phyloP scores from a whole-genome alignment of 2,888 invertebrate species.

The Smittia aterrima region DNA sequence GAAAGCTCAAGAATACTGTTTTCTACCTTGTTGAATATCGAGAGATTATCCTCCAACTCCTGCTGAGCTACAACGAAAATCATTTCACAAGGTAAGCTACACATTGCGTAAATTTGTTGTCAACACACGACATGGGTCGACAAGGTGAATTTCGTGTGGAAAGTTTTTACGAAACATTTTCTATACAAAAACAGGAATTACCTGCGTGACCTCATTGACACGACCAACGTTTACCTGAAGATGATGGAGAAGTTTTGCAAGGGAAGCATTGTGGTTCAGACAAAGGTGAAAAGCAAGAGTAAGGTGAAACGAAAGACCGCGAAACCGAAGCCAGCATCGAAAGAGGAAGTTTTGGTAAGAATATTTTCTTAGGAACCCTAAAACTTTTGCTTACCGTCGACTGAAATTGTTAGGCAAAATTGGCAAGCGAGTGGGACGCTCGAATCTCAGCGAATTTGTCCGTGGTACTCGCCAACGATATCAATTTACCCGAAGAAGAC shows the following conservation, averaged over 20 bases:
- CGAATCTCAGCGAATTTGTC: conserved; percentile 60
- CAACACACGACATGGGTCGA: not conserved
- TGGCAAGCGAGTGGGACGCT: conserved; percentile 66
- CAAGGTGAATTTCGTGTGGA: not conserved
- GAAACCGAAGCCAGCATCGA: conserved; percentile 7
- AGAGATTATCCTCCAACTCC: conserved; percentile 77
- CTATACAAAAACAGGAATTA: conserved; percentile 64
- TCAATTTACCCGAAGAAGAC: conserved; percentile 52
- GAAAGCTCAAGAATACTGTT: conserved; percentile 84
- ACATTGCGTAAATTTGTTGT: conserved; percentile 45
- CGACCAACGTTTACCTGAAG: conserved; percentile 86
- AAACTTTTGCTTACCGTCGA: conserved; percentile 29
- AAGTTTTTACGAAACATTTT: no score
- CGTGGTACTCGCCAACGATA: conserved; percentile 58
- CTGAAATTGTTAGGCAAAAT: conserved; percentile 49
- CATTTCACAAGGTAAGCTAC: conserved; percentile 83
- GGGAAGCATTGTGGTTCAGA: conserved; percentile 67
- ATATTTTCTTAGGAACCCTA: no score
- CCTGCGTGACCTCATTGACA: conserved; percentile 83
- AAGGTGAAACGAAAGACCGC: conserved; percentile 45
- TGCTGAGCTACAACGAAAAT: conserved; percentile 78
- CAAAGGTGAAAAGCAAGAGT: conserved; percentile 53
- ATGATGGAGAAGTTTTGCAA: conserved; percentile 77
- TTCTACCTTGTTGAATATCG: conserved; percentile 94
- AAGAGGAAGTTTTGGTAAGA: conserved; percentile 39